Base-by-base conservation (phyloP, 2,888 invertebrate species). In the Trissolcus japonicus region DNA sequence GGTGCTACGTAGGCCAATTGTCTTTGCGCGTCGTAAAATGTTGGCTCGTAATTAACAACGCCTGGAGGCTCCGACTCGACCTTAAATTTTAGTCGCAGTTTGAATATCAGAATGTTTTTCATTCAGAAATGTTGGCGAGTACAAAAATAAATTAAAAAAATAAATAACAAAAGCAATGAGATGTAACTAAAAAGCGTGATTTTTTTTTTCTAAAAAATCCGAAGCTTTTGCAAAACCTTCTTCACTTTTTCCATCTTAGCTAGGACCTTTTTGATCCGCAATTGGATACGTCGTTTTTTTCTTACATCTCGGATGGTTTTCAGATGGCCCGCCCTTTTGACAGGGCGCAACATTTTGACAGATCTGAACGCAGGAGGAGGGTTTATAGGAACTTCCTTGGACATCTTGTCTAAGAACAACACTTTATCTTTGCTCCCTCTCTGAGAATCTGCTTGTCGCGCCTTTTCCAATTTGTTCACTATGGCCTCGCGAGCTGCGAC, bases 171-270 rank as follows among this genome's bases (percentile, higher is more conserved):
- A 35, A 14, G 35, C 40, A 40, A 40, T 14, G 14, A 46, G 14
- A 3, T 4, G 7, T n/a, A 46, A 46, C 0, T 16, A 14, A 46
- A 16, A 11, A 14, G 19, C 19, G 19, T 16, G 2, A 46, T 16
- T 4, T 16, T 6, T 11, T 46, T 16, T 4, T 16, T 6, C 16
- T 46, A 46, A 46, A n/a, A 16, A 0, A 14, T 46, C 11, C 14
- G 14, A 1, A 72, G 40, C 21, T 75, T 75, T 25, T 9, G 56
- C 29, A 75, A 55, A 46, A 40, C 50, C 13, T 57, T 62, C 14
- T 63, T 62, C 68, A 75, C 68, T 75, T 75, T 75, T 40, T 17
- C 46, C 75, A 75, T 75, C 54, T 68, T 75, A 14, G 67, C 67
- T 29, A 68, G 54, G 16, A 75, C 63, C 29, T 68, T 68, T 68